Conservation (phyloP, 2,113 vertebrate species). For the Formicarius rufipectus region DNA sequence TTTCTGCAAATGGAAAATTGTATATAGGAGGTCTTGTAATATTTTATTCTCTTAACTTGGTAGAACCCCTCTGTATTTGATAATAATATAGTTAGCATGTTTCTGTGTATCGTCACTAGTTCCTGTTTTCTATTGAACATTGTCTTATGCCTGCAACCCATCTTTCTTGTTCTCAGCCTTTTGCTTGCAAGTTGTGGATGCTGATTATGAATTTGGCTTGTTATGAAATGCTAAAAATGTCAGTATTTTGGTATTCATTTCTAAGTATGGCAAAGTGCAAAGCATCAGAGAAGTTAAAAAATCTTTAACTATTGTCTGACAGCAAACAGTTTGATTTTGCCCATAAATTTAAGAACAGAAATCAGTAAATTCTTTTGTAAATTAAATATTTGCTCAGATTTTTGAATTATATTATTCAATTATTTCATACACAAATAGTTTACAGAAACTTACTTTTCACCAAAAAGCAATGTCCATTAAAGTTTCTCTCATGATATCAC, state of each 20-base stretch:
- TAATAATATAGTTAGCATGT: background rate
- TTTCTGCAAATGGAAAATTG: background rate
- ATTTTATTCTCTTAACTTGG: background rate
- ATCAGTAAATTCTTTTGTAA: background rate
- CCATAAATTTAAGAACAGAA: background rate
- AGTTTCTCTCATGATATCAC: background rate
- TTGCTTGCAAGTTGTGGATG: background rate
- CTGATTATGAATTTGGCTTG: background rate
- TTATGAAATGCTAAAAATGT: background rate
- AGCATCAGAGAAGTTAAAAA: background rate
- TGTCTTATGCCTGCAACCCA: fast-evolving
- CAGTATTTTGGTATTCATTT: background rate
- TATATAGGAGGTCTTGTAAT: background rate
- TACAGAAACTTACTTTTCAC: background rate
- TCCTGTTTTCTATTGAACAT: background rate
- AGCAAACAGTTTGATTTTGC: background rate
- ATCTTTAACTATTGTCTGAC: background rate
- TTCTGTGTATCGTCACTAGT: background rate
- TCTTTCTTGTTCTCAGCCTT: background rate
- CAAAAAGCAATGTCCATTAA: background rate
- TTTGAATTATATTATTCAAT: background rate
- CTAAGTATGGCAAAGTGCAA: background rate
- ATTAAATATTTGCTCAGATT: background rate
- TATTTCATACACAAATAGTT: background rate
- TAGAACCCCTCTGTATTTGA: background rate